phyloP scores from a whole-genome alignment of 2,797 vertebrate species.

The Enteromius viviparus region DNA sequence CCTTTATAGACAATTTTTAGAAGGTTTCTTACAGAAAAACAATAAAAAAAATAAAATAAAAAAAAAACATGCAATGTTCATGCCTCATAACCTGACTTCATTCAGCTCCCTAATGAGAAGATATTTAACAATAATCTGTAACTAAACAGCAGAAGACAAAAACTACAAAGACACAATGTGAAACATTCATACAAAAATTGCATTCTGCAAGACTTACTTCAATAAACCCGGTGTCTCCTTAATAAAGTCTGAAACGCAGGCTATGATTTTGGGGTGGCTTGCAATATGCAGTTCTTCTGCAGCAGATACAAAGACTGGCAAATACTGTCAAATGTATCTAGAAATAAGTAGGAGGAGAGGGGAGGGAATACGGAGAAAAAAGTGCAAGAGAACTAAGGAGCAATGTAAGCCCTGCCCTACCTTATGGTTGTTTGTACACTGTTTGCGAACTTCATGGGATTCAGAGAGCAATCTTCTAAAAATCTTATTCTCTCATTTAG shows the following conservation, averaged over 20 bases:
- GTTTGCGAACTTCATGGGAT: background rate
- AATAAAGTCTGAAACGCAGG: background rate
- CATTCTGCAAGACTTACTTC: slow-evolving; percentile 28
- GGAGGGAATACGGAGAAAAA: slow-evolving; percentile 11
- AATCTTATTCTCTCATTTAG: background rate
- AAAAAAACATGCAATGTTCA: background rate
- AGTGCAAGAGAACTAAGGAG: background rate
- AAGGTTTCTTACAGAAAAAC: too few relatives aligned
- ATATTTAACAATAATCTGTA: background rate
- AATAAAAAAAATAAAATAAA: too few relatives aligned
- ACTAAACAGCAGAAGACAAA: background rate
- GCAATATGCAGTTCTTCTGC: background rate
- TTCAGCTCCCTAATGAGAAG: too few relatives aligned
- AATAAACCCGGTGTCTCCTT: background rate
- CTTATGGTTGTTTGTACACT: background rate
- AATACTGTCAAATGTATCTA: background rate
- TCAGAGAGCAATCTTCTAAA: background rate
- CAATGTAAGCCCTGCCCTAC: slow-evolving; percentile 8
- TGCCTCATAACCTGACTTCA: background rate
- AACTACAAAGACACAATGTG: background rate
- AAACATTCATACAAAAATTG: slow-evolving; percentile 2
- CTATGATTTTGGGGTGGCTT: background rate
- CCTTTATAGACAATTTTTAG: too few relatives aligned
- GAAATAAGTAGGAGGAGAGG: background rate
- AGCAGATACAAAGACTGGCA: background rate